Conservation (phyloP, 1,140 invertebrate genomes). For the Idris sp. region DNA sequence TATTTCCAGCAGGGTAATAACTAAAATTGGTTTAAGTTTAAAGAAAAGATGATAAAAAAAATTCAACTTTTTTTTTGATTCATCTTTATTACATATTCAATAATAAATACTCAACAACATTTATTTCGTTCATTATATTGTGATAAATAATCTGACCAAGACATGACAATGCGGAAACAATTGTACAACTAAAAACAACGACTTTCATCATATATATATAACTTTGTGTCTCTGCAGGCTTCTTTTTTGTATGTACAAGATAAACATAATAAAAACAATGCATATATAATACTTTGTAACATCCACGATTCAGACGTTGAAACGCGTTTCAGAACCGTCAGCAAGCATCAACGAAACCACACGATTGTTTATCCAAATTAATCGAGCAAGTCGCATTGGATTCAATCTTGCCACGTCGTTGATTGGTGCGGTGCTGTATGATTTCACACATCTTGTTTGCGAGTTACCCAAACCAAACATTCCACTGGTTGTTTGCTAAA, state of each 20-base stretch:
- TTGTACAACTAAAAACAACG: slow-evolving; percentile 52
- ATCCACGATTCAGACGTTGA: slow-evolving; percentile 84
- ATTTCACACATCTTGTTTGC: slow-evolving; percentile 94
- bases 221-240: slow-evolving; percentile 19
- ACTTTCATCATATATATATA: slow-evolving; percentile 30
- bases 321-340: slow-evolving; percentile 93
- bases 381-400: slow-evolving; percentile 90
- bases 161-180: slow-evolving; percentile 47
- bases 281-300: slow-evolving; percentile 51
- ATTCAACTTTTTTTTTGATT: too few relatives aligned
- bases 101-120: too few relatives aligned
- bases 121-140: slow-evolving; percentile 42
- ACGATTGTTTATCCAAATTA: slow-evolving; percentile 95
- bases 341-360: slow-evolving; percentile 95
- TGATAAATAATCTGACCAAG: slow-evolving; percentile 51
- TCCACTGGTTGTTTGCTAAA: slow-evolving; percentile 83
- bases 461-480: slow-evolving; percentile 95
- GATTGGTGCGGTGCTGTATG: slow-evolving; percentile 94
- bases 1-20: too few relatives aligned
- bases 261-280: slow-evolving; percentile 47
- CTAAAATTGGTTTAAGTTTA: too few relatives aligned
- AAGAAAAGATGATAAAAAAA: too few relatives aligned
- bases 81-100: too few relatives aligned
- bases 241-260: slow-evolving; percentile 38
- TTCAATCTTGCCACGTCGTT: slow-evolving; percentile 91